Conservation (phyloP, 1,140 invertebrate genomes). For the Colletes gigas region DNA sequence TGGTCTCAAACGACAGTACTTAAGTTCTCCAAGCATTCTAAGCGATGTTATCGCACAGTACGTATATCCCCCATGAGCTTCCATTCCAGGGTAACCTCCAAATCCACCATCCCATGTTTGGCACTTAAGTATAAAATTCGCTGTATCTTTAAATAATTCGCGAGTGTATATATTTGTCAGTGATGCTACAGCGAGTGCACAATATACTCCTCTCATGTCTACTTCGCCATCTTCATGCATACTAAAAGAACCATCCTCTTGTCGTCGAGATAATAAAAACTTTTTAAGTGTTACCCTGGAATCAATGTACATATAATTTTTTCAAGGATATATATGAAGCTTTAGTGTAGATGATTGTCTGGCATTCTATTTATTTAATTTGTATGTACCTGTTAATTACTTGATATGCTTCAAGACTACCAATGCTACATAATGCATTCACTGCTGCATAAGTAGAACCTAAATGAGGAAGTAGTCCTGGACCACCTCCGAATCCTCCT, state of each 20-base stretch:
- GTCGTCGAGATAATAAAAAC: conserved; percentile 90
- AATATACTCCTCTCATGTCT: conserved; percentile 97
- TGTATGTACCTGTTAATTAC: conserved; percentile 89
- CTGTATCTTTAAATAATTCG: conserved; percentile 91
- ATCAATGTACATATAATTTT: conserved; percentile 23
- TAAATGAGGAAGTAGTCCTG: conserved; percentile 94
- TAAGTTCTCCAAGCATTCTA: conserved; percentile 89
- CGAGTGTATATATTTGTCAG: conserved; percentile 91
- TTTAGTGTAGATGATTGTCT: neutral
- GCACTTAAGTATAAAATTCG: conserved; percentile 95
- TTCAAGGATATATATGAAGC: neutral
- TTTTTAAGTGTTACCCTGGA: conserved; percentile 85
- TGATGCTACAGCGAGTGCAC: conserved; percentile 94
- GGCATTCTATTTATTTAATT: neutral
- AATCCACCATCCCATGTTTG: conserved; percentile 99
- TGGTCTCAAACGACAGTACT: conserved; percentile 89
- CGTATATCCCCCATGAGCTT: conserved; percentile 99
- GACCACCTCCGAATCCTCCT: conserved; percentile 97
- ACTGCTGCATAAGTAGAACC: conserved; percentile 98
- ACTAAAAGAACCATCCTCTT: conserved; percentile 93
- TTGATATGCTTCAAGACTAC: conserved; percentile 92
- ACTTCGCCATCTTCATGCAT: conserved; percentile 97
- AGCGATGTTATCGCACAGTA: conserved; percentile 97
- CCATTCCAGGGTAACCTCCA: conserved; percentile 95
- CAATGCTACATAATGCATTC: conserved; percentile 94